Base-by-base conservation (phyloP, 37 sponge, comb jelly and placozoan genomes). In the Halichondria panicea region DNA sequence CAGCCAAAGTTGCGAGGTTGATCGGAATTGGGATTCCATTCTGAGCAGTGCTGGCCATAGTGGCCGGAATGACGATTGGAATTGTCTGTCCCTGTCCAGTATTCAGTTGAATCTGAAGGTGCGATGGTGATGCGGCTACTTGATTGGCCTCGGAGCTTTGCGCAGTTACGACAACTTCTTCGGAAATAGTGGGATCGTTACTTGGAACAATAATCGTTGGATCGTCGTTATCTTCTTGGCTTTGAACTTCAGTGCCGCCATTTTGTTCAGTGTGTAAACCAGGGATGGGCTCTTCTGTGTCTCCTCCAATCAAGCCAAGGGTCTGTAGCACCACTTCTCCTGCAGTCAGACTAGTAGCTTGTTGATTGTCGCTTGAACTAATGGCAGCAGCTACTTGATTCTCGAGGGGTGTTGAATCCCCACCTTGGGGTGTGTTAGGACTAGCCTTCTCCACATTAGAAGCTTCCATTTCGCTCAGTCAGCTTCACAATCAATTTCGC, bases 101-200 rank as follows among this genome's bases (percentile, higher is more conserved):
- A 22, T 37, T 37, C 0, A 83, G 31, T 38, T 83, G 83, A 59
- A 83, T 83, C 41, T 83, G 83, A 13, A 83, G 38, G 15, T 48
- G 64, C 5, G 63, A 56, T 21, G 78, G 68, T 41, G 43, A 55
- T 21, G 78, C 12, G 50, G 5, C 40, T 22, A 56, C 67, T 3
- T 56, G 38, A 43, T 35, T 67, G n/a, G n/a, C n/a, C 11, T 83
- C 83, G 52, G 83, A 40, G 0, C 52, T 55, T 33, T 68, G 75
- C 43, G 63, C 63, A n/a, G 74, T 75, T 5, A 83, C 67, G 28
- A 83, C 75, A 32, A 83, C 83, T 43, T 83, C 83, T 58, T 83
- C 83, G 18, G 83, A 83, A 0, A 83, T 55, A n/a, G 74, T 69
- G 2, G 83, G 83, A 19, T 70, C 71, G 53, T 39, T 74, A 25